These are phyloP conservation scores for Yponomeuta evonymella DNA, from an alignment of 2,888 invertebrate species.

Conservation along the genomic window DNA sequence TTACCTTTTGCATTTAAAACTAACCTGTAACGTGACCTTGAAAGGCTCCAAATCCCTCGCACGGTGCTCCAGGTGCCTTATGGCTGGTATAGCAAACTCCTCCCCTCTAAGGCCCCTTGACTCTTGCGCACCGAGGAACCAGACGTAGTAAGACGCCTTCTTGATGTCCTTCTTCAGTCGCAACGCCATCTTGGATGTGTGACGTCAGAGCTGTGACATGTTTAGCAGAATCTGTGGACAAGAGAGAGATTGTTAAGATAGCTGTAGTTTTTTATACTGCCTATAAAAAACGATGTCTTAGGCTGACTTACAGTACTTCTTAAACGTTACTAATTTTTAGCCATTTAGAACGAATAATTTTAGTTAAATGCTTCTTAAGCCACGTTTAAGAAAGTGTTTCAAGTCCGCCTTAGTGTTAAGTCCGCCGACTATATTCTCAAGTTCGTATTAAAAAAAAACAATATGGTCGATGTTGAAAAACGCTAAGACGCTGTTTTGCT, in stretches of 20 bases:
- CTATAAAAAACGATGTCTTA: too few species aligned
- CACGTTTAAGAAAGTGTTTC: too few species aligned
- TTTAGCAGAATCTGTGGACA: conserved; percentile 36
- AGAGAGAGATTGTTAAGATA: not conserved
- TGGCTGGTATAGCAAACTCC: conserved; percentile 90
- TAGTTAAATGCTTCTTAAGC: too few species aligned
- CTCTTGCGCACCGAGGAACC: conserved; percentile 97
- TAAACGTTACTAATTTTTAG: too few species aligned
- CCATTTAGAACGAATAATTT: too few species aligned
- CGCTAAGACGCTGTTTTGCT: too few species aligned
- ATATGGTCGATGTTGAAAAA: too few species aligned
- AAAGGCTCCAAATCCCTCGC: conserved; percentile 91
- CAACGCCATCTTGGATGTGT: conserved; percentile 80
- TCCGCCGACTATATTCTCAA: too few species aligned
- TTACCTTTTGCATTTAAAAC: conserved; percentile 21
- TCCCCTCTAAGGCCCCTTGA: conserved; percentile 91
- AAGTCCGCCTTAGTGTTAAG: too few species aligned
- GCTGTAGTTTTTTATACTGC: too few species aligned
- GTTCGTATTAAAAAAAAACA: too few species aligned
- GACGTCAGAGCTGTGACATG: conserved; percentile 46
- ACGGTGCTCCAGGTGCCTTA: conserved; percentile 88
- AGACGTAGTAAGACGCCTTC: conserved; percentile 93
- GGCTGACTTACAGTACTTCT: too few species aligned
- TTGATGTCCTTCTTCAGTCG: conserved; percentile 90
- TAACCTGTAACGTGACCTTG: conserved; percentile 90